Base-by-base conservation (phyloP, 2,113 vertebrate species). In the Heterochromis multidens region DNA sequence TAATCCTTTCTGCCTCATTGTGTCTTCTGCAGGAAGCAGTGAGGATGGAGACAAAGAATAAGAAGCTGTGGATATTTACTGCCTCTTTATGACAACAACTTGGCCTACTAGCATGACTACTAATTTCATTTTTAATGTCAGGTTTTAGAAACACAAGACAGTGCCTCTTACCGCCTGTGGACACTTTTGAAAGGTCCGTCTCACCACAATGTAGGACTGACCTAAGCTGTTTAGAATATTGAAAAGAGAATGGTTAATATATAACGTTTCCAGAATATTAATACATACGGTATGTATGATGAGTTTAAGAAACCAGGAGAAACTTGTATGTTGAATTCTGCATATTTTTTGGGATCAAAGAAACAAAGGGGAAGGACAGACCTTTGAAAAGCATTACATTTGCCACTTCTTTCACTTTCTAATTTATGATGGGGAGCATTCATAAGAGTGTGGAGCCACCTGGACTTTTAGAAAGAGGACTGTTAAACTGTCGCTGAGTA, bases 41-140 rank as follows among this genome's bases (percentile, higher is more conserved):
- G 96, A 97, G 87, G 97, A 97, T 0, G 96, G 96, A 0, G 96
- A 97, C 83, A 91, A 89, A 92, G 95, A 97, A 40, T 96, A 95
- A 84, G 4, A 11, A 80, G 61, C 61, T 25, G 77, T 27, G 77
- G 86, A 84, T 23, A 37, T 40, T 17, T 61, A 14, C 85, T 84
- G 85, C 86, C 86, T 86, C 81, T 86, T 60, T 40, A 13, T 37
- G 77, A 79, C 63, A 2, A 74, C n/a, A 7, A 52, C 84, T 76
- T 3, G 2, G 81, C 40, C 87, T 56, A 11, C 72, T 60, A 40
- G 91, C 91, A 94, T 88, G 92, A 93, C 83, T 90, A 86, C 86
- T 72, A 61, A 74, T 91, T 87, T 87, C 23, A 80, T 83, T 94
- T 88, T 81, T 72, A 84, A 84, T 49, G 46, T 90, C 93, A 88